Conservation (phyloP, 2,888 invertebrate genomes). For the Xanthia togata region DNA sequence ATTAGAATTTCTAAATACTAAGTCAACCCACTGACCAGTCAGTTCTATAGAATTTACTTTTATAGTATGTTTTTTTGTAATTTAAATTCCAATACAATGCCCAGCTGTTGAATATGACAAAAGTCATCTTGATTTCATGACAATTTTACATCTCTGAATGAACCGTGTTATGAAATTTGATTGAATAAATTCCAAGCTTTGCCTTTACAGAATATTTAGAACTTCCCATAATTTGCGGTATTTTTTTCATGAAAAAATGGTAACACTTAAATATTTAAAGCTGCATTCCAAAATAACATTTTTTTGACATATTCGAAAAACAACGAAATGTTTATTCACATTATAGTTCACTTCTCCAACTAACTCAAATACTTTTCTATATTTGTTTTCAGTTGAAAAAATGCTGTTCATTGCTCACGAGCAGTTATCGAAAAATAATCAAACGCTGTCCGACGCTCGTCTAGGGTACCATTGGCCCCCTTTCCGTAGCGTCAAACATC, state of each 20-base stretch:
- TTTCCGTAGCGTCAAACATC: conserved; percentile 94
- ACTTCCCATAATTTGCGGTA: conserved; percentile 5
- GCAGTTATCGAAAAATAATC: conserved; percentile 87
- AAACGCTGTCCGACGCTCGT: conserved; percentile 81
- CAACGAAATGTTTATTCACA: conserved; percentile 8
- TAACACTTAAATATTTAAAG: conserved; percentile 15
- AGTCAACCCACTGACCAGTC: no score
- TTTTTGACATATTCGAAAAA: conserved; percentile 5
- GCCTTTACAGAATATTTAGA: neutral
- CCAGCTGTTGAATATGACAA: neutral
- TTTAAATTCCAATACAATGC: neutral
- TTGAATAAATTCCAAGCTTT: neutral
- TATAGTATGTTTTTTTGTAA: no score
- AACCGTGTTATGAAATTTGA: neutral
- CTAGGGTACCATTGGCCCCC: conserved; percentile 98
- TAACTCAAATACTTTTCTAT: neutral
- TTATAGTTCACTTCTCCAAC: neutral
- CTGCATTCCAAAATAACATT: neutral
- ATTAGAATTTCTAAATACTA: neutral
- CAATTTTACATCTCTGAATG: neutral
- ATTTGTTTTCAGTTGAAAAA: conserved; percentile 90
- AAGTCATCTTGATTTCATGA: neutral
- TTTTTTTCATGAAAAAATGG: conserved; percentile 1
- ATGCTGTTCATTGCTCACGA: conserved; percentile 90
- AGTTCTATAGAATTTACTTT: neutral